Evolutionary conservation across 2,113 vertebrate genomes (phyloP), one percentile per base, ranked within the genome.

Genomic region (Clinocottus analis): DNA sequence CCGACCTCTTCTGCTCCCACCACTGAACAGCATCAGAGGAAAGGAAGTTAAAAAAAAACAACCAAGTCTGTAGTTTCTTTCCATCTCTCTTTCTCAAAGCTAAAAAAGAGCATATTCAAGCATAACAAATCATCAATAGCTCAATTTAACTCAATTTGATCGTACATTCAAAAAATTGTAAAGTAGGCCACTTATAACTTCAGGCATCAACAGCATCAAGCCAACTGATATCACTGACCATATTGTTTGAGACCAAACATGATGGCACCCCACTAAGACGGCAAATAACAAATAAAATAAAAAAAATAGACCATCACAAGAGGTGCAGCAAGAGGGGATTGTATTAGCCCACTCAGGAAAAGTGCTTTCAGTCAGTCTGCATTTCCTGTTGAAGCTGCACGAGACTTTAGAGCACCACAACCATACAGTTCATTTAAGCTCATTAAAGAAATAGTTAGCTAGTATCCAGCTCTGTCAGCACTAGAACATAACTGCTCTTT

Each of bases 1-100:
- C 93, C 88, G 75, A 93, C 94, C 91, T 81, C 62, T 85, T 91
- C 79, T 92, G 17, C 1, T 90, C 85, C 87, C 83, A 90, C 86
- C 92, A 70, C 90, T 94, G 29, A 65, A 60, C 79, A 84, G 84
- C 37, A 16, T 29, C 45, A 82, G 23, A 81, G 12, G n/a, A 41
- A 17, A 69, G 39, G 16, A 23, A 35, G 8, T 19, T 53, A 59
- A 7, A 16, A 62, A 21, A 62, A 47, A 70, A 65, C 25, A 58
- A 11, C 14, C 21, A 43, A 2, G 12, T 9, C 21, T 25, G 6
- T 33, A 21, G 25, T 9, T 19, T 1, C 39, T 63, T 10, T 33
- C 12, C 13, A 31, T 14, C 1, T 41, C 23, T 45, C 14, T 58
- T 25, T 73, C 3, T 51, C 19, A 45, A 51, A 39, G 41, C 41